Percentiles rank a stretch among this genome's conserved stretches.
Conservation (phyloP, 1,140 invertebrate genomes). For the Wiebesia pumilae region DNA sequence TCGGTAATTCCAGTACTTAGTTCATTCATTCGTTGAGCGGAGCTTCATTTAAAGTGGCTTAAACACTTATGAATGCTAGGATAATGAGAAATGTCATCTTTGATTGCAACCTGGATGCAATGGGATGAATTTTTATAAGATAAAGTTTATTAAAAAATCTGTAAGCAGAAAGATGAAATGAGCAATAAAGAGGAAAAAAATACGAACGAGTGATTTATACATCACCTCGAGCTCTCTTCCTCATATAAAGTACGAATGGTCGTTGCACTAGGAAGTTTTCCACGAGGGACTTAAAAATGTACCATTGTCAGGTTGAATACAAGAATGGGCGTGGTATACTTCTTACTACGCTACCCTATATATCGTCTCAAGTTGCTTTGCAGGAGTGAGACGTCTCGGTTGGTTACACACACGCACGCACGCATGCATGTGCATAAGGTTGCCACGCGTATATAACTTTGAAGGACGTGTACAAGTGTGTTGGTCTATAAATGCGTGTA, state of each 20-base stretch:
- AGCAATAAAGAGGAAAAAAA: conserved; percentile 14
- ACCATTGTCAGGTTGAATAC: not conserved
- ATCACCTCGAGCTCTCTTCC: not conserved
- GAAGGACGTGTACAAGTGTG: not conserved
- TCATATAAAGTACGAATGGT: conserved; percentile 17
- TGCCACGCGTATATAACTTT: not conserved
- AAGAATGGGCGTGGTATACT: not conserved
- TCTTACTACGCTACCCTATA: not conserved
- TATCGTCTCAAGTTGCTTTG: not conserved
- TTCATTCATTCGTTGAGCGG: no score
- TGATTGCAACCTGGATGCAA: no score
- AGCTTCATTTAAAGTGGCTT: no score
- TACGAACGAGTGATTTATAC: conserved; percentile 10
- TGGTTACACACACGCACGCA: no score
- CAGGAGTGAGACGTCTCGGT: not conserved
- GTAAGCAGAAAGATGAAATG: not conserved
- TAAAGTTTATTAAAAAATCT: not conserved
- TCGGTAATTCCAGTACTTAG: no score
- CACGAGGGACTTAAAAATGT: conserved; percentile 8
- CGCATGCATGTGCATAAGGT: no score
- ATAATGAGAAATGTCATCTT: no score
- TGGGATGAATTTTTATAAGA: not conserved
- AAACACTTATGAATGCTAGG: no score
- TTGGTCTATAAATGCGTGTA: not conserved
- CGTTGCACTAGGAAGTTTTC: not conserved